These are phyloP conservation scores for Scomberomorus guttatus DNA, from an alignment of 2,797 vertebrate species.

Conservation along the genomic window DNA sequence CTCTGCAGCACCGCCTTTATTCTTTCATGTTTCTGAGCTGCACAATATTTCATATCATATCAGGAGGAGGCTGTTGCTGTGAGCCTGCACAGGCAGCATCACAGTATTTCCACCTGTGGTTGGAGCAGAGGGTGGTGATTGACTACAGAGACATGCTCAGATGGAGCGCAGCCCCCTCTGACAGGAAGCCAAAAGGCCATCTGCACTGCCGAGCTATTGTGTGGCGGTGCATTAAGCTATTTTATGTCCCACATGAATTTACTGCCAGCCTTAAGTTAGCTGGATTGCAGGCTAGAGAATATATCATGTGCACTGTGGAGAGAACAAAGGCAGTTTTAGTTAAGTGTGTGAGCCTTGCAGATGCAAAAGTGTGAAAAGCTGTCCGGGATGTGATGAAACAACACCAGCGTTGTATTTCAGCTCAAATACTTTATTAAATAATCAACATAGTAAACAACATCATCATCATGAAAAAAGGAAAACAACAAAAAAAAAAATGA, in stretches of 20 bases:
- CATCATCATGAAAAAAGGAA: slow-evolving; percentile 68
- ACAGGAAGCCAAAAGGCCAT: slow-evolving; percentile 71
- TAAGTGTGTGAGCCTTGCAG: slow-evolving; percentile 46
- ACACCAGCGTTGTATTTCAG: slow-evolving; percentile 42
- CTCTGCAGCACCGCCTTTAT: not conserved
- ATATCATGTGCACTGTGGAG: slow-evolving; percentile 29
- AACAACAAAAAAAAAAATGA: slow-evolving; percentile 45
- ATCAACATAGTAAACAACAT: slow-evolving; percentile 73
- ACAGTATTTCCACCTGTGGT: slow-evolving; percentile 57
- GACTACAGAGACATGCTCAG: slow-evolving; percentile 59
- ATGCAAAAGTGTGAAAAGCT: slow-evolving; percentile 24
- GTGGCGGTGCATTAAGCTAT: slow-evolving; percentile 54
- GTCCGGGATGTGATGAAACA: not conserved
- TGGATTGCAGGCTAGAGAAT: slow-evolving; percentile 31
- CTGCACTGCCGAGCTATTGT: slow-evolving; percentile 60
- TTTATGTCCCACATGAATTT: slow-evolving; percentile 74
- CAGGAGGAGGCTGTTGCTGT: not conserved
- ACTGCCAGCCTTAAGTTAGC: slow-evolving; percentile 58
- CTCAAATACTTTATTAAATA: slow-evolving; percentile 86
- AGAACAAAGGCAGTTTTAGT: slow-evolving; percentile 56
- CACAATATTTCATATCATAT: not conserved
- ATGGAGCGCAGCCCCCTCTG: slow-evolving; percentile 52
- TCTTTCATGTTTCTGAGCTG: not conserved
- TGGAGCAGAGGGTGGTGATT: slow-evolving; percentile 31
- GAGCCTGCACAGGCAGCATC: not conserved